A percentile compares a stretch with the other conserved stretches of the same genome.
These are phyloP conservation scores for Matsumyia berberina DNA, from an alignment of 2,888 invertebrate species.

Conservation along the genomic window DNA sequence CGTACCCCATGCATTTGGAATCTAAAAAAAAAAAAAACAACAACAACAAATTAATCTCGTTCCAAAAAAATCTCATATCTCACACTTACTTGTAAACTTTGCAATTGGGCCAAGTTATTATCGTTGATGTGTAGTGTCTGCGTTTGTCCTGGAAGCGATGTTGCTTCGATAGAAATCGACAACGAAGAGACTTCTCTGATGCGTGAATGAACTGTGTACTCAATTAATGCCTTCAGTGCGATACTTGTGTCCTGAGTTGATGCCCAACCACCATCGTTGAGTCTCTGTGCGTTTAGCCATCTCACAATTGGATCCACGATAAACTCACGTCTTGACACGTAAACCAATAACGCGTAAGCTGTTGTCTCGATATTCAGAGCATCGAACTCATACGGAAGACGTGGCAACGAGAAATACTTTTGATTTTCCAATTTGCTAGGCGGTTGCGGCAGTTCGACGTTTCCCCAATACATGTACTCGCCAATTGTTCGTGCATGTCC, in stretches of 20 bases:
- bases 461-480: constrained; percentile 94
- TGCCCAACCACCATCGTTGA: constrained; percentile 95
- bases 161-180: constrained; percentile 92
- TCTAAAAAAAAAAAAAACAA: too few relatives aligned
- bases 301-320: constrained; percentile 94
- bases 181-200: constrained; percentile 93
- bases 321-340: constrained; percentile 93
- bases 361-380: constrained; percentile 96
- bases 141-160: constrained; percentile 89
- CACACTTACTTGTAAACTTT: constrained; percentile 88
- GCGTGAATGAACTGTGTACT: constrained; percentile 93
- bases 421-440: constrained; percentile 95
- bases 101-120: constrained; percentile 91
- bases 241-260: constrained; percentile 95
- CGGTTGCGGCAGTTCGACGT: constrained; percentile 90
- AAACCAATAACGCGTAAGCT: constrained; percentile 94
- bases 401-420: constrained; percentile 94
- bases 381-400: constrained; percentile 94
- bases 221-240: constrained; percentile 94
- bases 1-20: constrained; percentile 97
- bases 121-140: constrained; percentile 89
- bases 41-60: neutral
- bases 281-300: constrained; percentile 94
- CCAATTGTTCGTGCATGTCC: constrained; percentile 89
- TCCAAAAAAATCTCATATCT: neutral